Evolutionary conservation across 2,113 vertebrate genomes (phyloP), one percentile per base, ranked within the genome.

Genomic region (Platysternon megacephalum): DNA sequence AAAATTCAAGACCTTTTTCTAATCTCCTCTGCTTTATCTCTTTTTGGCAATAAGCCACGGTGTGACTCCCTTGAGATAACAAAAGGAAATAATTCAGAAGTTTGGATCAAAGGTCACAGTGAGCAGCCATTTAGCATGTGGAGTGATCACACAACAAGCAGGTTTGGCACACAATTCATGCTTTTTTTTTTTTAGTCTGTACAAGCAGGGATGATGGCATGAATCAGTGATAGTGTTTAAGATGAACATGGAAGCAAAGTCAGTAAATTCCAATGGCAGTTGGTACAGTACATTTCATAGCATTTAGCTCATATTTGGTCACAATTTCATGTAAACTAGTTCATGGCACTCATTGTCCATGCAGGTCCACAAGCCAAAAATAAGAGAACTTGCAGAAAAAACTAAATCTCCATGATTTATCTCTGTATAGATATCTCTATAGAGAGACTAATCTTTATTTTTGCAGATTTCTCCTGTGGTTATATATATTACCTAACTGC

Each of bases 41-140:
- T 98, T 98, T 98, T 99, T 99, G 98, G 99, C 99, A 98, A 99
- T 99, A 98, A 99, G 99, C 99, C 99, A 99, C 42, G 99, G 99
- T 68, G 99, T 99, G 97, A 99, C 99, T 98, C 99, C 99, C 99
- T 99, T 98, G 97, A 98, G 98, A 98, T 98, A 98, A 98, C 98
- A 99, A 98, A 98, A 98, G 96, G 97, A 98, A 96, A 97, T 3
- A 82, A 96, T 94, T 98, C 96, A 98, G 97, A 95, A 93, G 90
- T 85, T 95, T 96, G 93, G 97, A 98, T 95, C 92, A 97, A 96
- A 98, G 95, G 95, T 97, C 94, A 95, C 87, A 0, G 1, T 68
- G 90, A 87, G 82, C 87, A 93, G 94, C 95, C 96, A 97, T 96
- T 98, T 96, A 97, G 97, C 88, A 89, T 86, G 88, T 96, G 97